Percentiles rank a stretch among this genome's conserved stretches.
Evolutionary conservation across 2,888 invertebrate genomes (phyloP).

Genomic region (Pheosia tremula): DNA sequence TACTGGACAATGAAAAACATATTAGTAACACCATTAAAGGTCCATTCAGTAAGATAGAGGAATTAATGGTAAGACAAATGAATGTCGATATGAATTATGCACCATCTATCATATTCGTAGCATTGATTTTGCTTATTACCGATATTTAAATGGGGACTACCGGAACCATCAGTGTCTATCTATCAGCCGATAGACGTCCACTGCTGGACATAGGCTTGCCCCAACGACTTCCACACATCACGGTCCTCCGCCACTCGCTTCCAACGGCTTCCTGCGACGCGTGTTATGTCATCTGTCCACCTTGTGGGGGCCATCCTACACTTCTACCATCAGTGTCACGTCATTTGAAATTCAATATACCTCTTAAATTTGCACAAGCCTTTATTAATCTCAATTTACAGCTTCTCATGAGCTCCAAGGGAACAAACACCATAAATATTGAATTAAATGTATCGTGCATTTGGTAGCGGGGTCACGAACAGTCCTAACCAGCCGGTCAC

Average conservation of each 20-base stretch:
- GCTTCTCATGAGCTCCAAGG: neutral
- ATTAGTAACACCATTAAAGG: neutral
- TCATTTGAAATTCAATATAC: neutral
- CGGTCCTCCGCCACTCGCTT: no score
- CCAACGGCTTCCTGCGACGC: no score
- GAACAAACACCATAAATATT: constrained; percentile 7
- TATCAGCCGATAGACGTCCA: no score
- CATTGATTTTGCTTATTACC: no score
- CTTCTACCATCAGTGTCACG: neutral
- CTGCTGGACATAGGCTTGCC: no score
- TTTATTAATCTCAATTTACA: neutral
- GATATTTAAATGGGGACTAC: no score
- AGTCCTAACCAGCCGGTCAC: constrained; percentile 37
- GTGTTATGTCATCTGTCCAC: no score
- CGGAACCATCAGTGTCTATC: no score
- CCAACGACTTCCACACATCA: no score
- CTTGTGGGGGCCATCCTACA: no score
- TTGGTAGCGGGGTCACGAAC: constrained; percentile 19
- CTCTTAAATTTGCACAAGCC: neutral
- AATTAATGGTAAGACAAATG: neutral
- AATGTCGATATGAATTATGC: no score
- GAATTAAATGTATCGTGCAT: constrained; percentile 3
- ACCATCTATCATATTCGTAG: no score
- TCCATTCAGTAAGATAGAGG: neutral
- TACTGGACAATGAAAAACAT: neutral